Conservation (phyloP, 2,113 vertebrate species). For the Lates calcarifer region DNA sequence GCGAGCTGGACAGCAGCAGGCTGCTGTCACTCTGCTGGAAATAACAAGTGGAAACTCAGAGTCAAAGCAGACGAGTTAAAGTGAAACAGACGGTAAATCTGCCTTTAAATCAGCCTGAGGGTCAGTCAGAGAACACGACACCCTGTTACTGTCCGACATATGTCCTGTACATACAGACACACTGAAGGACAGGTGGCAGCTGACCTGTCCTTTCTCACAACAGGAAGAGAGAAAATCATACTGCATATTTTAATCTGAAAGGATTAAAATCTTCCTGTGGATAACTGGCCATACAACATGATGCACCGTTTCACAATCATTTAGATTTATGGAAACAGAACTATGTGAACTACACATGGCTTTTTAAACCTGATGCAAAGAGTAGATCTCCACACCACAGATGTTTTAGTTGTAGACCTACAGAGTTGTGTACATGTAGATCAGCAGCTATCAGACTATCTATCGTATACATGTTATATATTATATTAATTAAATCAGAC, state of each 20-base stretch:
- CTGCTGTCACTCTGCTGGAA: conserved; percentile 52
- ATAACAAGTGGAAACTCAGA: conserved; percentile 66
- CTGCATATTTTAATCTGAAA: too few species aligned
- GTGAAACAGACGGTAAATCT: conserved; percentile 35
- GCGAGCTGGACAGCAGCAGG: conserved; percentile 27
- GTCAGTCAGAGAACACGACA: conserved; percentile 31
- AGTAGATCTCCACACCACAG: too few species aligned
- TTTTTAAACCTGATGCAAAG: background rate
- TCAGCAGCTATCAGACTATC: too few species aligned
- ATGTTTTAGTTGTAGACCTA: too few species aligned
- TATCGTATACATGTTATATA: too few species aligned
- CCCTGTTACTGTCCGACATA: background rate
- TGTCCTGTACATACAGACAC: background rate
- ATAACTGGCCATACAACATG: too few species aligned
- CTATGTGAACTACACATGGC: background rate
- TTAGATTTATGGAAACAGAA: background rate
- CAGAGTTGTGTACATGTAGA: background rate
- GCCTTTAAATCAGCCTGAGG: conserved; percentile 11
- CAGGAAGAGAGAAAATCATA: too few species aligned
- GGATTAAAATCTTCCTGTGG: too few species aligned
- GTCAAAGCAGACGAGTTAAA: conserved; percentile 47
- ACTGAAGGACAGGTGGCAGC: too few species aligned
- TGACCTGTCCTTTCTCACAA: too few species aligned
- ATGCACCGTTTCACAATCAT: too few species aligned
- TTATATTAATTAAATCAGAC: too few species aligned